Base-by-base conservation (phyloP, 2,888 invertebrate species). In the Nomada ferruginata region DNA sequence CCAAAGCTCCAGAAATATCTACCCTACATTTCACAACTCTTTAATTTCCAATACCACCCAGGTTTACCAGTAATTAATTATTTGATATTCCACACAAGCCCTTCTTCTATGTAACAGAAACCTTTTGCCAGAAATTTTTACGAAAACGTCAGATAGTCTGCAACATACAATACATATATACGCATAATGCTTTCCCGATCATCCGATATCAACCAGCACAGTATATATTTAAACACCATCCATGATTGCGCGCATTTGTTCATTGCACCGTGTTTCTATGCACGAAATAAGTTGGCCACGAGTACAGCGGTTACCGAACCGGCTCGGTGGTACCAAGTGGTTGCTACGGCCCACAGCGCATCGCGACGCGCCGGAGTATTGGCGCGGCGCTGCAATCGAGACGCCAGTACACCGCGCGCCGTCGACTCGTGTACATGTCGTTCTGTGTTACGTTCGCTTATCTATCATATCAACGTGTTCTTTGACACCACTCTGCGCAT, bases 301-400 rank as follows among this genome's bases (percentile, higher is more conserved):
- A 36, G 61, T 59, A 23, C 50, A 69, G 57, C 50, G 78, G 78
- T 69, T 64, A 47, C 70, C 79, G 79, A 87, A 87, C 85, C 85
- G 87, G 85, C 85, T 77, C 70, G 72, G 60, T 65, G 70, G 57
- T 76, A 50, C 79, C 83, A 36, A 74, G 71, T 20, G 85, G 78
- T 76, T 65, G 74, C 82, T 60, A 47, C 47, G 47, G 47, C 13
- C 47, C 47, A 79, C 84, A 76, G 85, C 86, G 86, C 86, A 85
- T 72, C 79, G 52, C 57, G 44, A 70, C 74, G 88, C 87, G 88
- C 76, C 82, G 72, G 76, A 72, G 75, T 76, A 75, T 77, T 75
- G 70, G 73, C 87, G 88, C 86, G 90, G 92, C 91, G 91, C 91
- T 91, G 91, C 91, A 75, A 89, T 91, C 92, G 91, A 76, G 73